These are phyloP conservation scores for Anser cygnoides DNA, from an alignment of 2,113 vertebrate species.

Conservation along the genomic window DNA sequence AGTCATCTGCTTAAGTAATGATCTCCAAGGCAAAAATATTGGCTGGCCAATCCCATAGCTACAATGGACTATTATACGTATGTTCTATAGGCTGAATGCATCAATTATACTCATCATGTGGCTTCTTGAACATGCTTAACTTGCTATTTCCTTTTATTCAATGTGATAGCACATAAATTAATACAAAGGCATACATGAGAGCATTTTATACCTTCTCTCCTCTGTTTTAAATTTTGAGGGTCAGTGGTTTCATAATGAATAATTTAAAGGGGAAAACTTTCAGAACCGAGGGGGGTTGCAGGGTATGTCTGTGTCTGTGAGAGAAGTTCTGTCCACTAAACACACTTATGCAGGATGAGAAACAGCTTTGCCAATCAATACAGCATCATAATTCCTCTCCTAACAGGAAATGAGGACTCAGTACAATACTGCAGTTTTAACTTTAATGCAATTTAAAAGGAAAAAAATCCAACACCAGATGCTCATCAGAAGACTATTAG, in stretches of 20 bases:
- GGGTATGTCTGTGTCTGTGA: not conserved
- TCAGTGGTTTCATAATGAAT: slow-evolving; percentile 39
- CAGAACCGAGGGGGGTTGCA: not conserved
- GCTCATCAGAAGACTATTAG: slow-evolving; percentile 56
- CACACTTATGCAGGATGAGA: slow-evolving; percentile 29
- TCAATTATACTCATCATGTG: slow-evolving; percentile 54
- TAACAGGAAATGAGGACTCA: slow-evolving; percentile 63
- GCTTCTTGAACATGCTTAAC: slow-evolving; percentile 46
- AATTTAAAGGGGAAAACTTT: slow-evolving; percentile 48
- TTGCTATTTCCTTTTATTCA: slow-evolving; percentile 49
- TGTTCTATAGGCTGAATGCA: slow-evolving; percentile 58
- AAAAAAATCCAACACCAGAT: slow-evolving; percentile 39
- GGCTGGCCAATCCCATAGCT: slow-evolving; percentile 20
- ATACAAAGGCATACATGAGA: slow-evolving; percentile 38
- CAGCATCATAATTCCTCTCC: slow-evolving; percentile 38
- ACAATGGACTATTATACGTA: slow-evolving; percentile 60
- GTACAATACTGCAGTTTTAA: slow-evolving; percentile 51
- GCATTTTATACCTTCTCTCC: slow-evolving; percentile 20
- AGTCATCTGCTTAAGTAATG: slow-evolving; percentile 72
- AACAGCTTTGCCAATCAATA: slow-evolving; percentile 65
- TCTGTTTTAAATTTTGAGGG: slow-evolving; percentile 46
- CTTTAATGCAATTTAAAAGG: slow-evolving; percentile 53
- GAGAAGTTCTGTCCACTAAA: slow-evolving; percentile 38
- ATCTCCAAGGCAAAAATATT: slow-evolving; percentile 65
- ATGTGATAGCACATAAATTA: slow-evolving; percentile 47